Percentiles rank a stretch among this genome's conserved stretches.
Conservation (phyloP, 2,888 invertebrate species). For the Phortica okadai region DNA sequence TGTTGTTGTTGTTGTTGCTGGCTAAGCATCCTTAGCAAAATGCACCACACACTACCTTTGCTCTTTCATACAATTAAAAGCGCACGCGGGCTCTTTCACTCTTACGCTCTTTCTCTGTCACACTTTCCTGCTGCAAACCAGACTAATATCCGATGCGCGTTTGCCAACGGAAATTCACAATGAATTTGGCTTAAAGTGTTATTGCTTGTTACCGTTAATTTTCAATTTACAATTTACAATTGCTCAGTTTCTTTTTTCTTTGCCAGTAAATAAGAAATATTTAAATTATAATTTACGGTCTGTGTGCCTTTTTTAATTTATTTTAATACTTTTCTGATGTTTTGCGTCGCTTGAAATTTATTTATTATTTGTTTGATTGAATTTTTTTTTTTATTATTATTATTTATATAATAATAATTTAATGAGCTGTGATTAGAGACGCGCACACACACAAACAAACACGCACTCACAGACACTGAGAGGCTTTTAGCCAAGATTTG, state of each 20-base stretch:
- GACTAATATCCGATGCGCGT: constrained; percentile 6
- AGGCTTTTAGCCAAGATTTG: neutral
- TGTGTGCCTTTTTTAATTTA: neutral
- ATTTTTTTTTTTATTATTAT: too few relatives aligned
- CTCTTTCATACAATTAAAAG: neutral
- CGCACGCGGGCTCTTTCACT: neutral
- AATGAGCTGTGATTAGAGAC: neutral
- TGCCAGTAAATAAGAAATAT: neutral
- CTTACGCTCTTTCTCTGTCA: neutral
- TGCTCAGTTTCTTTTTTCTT: neutral
- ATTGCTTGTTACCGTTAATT: constrained; percentile 3
- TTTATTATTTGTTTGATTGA: too few relatives aligned
- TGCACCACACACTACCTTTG: too few relatives aligned
- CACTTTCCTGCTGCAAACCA: neutral
- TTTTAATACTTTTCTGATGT: too few relatives aligned
- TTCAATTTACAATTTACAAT: neutral
- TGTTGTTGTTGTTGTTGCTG: constrained; percentile 27
- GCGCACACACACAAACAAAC: neutral
- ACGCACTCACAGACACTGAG: neutral
- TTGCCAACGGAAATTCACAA: constrained; percentile 25
- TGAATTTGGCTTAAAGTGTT: constrained; percentile 12
- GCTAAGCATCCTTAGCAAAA: constrained; percentile 56
- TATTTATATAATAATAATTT: neutral
- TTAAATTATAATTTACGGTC: neutral
- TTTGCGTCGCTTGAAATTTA: too few relatives aligned